Evolutionary conservation across 1,140 invertebrate genomes (phyloP), one percentile per base, ranked within the genome.

Genomic region (Branchinecta lindahli): DNA sequence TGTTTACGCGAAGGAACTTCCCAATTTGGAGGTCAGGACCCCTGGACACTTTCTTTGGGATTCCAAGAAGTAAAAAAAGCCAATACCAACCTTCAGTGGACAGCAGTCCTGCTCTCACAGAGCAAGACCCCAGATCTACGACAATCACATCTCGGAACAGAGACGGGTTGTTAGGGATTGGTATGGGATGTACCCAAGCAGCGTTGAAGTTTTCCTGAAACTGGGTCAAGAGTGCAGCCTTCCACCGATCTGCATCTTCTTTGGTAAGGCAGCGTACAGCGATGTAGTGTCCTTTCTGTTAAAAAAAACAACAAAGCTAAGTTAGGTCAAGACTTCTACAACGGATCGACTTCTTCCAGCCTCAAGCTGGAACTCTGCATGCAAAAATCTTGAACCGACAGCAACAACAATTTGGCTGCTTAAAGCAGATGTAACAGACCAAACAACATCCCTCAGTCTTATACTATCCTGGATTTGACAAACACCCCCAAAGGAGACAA

Each of bases 51-150:
- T 33, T 33, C 5, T 33, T 33, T 5, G 33, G 5, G 33, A 33
- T 3, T 33, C 5, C n/a, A n/a, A n/a, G n/a, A 69, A 12, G 70
- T 33, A 61, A 8, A 8, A 44, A 45, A 71, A 45, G 15, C 8
- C 47, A 44, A 9, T n/a, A 75, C 76, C 75, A 77, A 83, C 82
- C 79, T 75, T 83, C 76, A 69, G 80, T 76, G 18, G 82, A 82
- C 8, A 85, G 77, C 67, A 85, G 77, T 44, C 85, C 85, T 33
- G 84, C 85, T 74, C 85, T 75, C 44, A 85, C 79, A 10, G 82
- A 83, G 73, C 79, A 80, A 20, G 83, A 83, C 8, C 85, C 85
- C 46, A 86, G 73, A 75, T 86, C 85, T 70, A 86, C 78, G 44
- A 86, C 78, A 7, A 85, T 71, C 18, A 76, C 76, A 68, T 79